Base-by-base conservation (phyloP, 2,113 vertebrate species). In the Notothenia rossii region DNA sequence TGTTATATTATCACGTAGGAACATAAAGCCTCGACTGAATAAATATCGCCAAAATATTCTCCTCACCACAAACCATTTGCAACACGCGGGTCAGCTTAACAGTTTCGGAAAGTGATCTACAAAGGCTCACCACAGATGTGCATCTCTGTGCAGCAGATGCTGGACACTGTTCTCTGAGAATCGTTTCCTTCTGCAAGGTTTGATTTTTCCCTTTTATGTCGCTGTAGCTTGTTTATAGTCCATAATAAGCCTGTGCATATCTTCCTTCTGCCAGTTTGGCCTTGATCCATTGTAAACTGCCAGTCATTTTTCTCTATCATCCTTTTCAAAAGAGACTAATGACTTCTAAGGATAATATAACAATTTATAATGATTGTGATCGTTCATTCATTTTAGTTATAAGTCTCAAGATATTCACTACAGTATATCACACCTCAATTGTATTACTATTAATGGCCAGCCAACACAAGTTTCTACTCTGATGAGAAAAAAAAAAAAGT, bases 201-300 rank as follows among this genome's bases (percentile, higher is more conserved):
- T 91, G 63, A 76, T 85, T 86, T 88, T 84, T 60, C 68, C 68
- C 76, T 89, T 91, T 84, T 88, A 86, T 89, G 88, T 83, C 17
- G 51, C 63, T 61, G 75, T 87, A 82, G 88, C 93, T 89, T 94
- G 89, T 93, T 93, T 90, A 91, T 84, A 79, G 81, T 86, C 75
- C 77, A 85, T 87, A 88, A 88, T 91, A 91, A 90, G 88, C 81
- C 79, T 58, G 72, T 51, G 67, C 87, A 88, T 89, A 79, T 80
- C 89, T 85, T 76, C 85, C 68, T 79, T 75, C 81, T 89, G 89
- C 88, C 83, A 85, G 84, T 75, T 89, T 90, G 86, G 89, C 83
- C 66, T 50, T 7, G 33, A 54, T 90, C 84, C 89, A 85, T 68
- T 64, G 33, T 72, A 69, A 86, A 87, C 83, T 84, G 81, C 81